These are phyloP conservation scores for Tachina lurida DNA, from an alignment of 2,888 invertebrate genomes.

Conservation along the genomic window DNA sequence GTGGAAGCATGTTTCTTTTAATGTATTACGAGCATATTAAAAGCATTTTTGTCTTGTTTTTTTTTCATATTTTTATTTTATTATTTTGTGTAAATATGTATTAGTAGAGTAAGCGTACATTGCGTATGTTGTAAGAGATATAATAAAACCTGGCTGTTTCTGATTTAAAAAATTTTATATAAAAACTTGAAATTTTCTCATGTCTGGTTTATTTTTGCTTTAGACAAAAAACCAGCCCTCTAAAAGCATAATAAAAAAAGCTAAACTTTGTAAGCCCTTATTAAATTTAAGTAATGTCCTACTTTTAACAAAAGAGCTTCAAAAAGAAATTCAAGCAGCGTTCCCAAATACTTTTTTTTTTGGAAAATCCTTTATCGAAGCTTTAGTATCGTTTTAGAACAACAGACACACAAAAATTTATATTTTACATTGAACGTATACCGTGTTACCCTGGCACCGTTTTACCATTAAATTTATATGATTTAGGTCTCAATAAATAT, in stretches of 20 bases:
- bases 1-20: not conserved
- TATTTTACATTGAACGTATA: too few relatives aligned
- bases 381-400: too few relatives aligned
- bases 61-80: constrained; percentile 20
- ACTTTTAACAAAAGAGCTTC: not conserved
- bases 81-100: constrained; percentile 32
- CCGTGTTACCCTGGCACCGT: too few relatives aligned
- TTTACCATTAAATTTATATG: too few relatives aligned
- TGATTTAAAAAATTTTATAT: constrained; percentile 2
- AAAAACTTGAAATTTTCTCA: not conserved
- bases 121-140: constrained; percentile 3
- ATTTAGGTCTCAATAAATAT: too few relatives aligned
- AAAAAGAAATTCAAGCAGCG: not conserved
- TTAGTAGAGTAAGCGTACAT: not conserved
- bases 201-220: not conserved
- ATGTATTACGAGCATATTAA: constrained; percentile 27
- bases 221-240: not conserved
- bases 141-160: constrained; percentile 6
- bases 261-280: not conserved
- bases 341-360: not conserved
- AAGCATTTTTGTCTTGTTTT: constrained; percentile 45
- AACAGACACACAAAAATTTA: too few relatives aligned
- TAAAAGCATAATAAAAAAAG: not conserved
- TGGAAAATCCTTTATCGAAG: too few relatives aligned
- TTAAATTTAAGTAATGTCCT: not conserved